These are phyloP conservation scores for Acronicta psi DNA, from an alignment of 2,888 invertebrate species.

Conservation along the genomic window DNA sequence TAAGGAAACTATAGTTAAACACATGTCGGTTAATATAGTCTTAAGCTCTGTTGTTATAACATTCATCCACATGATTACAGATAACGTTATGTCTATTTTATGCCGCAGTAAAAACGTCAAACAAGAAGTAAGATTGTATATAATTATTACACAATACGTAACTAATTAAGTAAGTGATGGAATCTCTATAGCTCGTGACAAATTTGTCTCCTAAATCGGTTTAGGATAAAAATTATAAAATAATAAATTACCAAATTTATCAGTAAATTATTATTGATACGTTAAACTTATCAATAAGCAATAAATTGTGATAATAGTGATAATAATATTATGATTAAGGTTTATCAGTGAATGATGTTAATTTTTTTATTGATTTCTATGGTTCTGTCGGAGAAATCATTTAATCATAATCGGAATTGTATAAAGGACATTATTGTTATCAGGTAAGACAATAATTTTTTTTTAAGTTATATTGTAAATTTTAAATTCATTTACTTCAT, in stretches of 20 bases:
- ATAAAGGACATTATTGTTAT: slow-evolving; percentile 64
- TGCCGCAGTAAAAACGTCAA: background rate
- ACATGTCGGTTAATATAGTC: background rate
- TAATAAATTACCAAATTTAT: background rate
- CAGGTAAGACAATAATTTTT: slow-evolving; percentile 54
- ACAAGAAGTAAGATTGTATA: background rate
- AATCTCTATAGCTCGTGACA: background rate
- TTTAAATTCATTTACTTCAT: too few relatives aligned
- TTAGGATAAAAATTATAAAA: background rate
- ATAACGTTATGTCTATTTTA: background rate
- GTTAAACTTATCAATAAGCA: slow-evolving; percentile 22
- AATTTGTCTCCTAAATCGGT: background rate
- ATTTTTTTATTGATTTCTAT: slow-evolving; percentile 25
- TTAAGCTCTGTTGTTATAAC: background rate
- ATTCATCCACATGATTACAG: background rate
- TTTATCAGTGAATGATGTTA: slow-evolving; percentile 36
- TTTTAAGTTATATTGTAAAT: background rate
- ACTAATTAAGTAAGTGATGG: background rate
- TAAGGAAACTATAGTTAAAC: background rate
- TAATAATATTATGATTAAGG: slow-evolving; percentile 19
- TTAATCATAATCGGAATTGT: slow-evolving; percentile 39
- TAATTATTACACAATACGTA: too few relatives aligned
- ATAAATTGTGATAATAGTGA: slow-evolving; percentile 10
- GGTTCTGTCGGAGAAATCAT: slow-evolving; percentile 30
- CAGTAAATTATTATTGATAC: background rate